Percentiles rank a stretch among this genome's conserved stretches.
Evolutionary conservation across 2,888 invertebrate species (phyloP).

Genomic region (Arrhopalites spinosus): DNA sequence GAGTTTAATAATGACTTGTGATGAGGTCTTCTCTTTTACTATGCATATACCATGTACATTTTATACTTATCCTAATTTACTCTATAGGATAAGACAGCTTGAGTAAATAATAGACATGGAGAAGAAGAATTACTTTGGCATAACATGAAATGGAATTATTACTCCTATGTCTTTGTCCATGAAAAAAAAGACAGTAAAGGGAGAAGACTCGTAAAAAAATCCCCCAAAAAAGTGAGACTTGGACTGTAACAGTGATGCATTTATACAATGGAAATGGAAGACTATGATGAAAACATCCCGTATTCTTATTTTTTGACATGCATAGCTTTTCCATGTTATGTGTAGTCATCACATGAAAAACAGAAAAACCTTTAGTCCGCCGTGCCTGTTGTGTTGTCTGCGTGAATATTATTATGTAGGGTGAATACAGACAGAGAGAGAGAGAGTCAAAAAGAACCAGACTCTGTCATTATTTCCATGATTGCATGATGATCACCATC

Average conservation of each 20-base stretch:
- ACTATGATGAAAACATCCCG: background rate
- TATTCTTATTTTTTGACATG: background rate
- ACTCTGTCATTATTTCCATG: constrained; percentile 52
- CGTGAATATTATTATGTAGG: background rate
- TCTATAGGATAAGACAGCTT: background rate
- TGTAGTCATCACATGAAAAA: background rate
- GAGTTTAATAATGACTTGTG: constrained; percentile 26
- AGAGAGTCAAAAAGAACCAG: background rate
- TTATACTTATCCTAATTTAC: too few species aligned
- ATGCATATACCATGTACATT: too few species aligned
- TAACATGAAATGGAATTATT: background rate
- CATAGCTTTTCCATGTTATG: background rate
- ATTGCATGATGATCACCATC: constrained; percentile 50
- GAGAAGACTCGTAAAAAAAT: background rate
- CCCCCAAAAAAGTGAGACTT: background rate
- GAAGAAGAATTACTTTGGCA: background rate
- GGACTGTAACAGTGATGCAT: background rate
- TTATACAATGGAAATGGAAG: too few species aligned
- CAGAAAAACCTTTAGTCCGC: background rate
- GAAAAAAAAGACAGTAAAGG: background rate
- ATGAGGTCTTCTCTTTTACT: constrained; percentile 30
- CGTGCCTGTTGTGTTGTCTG: background rate
- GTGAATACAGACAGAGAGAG: background rate
- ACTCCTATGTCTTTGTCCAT: too few species aligned
- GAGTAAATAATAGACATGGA: constrained; percentile 1